Conservation (phyloP, 2,113 vertebrate species). For the Tachycineta bicolor region DNA sequence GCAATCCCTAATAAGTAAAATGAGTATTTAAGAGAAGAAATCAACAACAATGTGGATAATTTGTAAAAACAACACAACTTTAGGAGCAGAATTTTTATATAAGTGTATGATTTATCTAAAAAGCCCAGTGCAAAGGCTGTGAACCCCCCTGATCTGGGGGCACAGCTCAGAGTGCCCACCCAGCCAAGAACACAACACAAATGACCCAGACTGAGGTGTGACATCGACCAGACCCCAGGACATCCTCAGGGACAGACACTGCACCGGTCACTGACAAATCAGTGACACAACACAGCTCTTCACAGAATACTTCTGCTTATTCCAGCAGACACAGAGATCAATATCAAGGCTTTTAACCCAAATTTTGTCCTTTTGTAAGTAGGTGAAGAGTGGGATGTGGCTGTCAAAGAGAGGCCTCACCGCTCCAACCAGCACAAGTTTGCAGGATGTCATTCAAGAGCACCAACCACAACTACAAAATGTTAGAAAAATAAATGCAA, state of each 20-base stretch:
- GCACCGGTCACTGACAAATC: not conserved
- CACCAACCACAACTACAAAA: not conserved
- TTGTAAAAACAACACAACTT: not conserved
- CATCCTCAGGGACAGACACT: not conserved
- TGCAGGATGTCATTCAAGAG: not conserved
- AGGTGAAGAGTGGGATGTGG: not conserved
- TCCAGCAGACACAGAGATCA: not conserved
- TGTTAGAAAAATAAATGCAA: not conserved
- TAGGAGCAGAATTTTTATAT: not conserved
- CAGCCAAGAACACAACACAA: not conserved
- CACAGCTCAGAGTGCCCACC: not conserved
- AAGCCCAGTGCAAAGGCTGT: not conserved
- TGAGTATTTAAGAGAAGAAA: not conserved
- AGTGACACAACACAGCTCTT: not conserved
- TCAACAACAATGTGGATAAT: rapidly evolving
- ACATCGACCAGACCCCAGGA: not conserved
- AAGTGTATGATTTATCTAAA: not conserved
- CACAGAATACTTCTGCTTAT: not conserved
- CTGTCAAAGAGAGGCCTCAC: not conserved
- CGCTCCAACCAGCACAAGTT: not conserved
- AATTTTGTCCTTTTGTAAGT: not conserved
- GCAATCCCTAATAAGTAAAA: not conserved
- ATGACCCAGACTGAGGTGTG: not conserved
- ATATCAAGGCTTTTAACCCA: not conserved
- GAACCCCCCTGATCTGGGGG: not conserved